Base-by-base conservation (phyloP, 2,113 vertebrate species). In the Ophthalmolycus amberensis region DNA sequence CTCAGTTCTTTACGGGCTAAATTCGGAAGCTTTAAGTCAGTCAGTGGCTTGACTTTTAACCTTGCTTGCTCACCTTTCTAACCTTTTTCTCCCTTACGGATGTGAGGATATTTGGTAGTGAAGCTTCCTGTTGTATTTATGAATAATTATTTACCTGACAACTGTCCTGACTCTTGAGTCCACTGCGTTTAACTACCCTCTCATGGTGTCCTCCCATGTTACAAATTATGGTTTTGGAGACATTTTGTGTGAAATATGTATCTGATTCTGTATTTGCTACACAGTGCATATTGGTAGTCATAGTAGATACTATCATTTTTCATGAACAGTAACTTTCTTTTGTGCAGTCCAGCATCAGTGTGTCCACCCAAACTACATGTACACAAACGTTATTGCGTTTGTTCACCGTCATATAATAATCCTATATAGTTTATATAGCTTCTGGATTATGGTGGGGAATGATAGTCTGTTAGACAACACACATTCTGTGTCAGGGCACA, bases 1-100 rank as follows among this genome's bases (percentile, higher is more conserved):
- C 65, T 52, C 18, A 20, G 69, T 70, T 76, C 77, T 69, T 78
- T 54, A 34, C 72, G 56, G 70, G 71, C 78, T 90, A 89, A 91
- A 87, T 85, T 86, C 73, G 88, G 88, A 70, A 77, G 76, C 88
- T 89, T 91, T 88, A 76, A 86, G 77, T 79, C 85, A 90, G 65
- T 81, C 42, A 1, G 48, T 18, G 46, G 74, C 42, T 90, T 86
- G 63, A 89, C 77, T 69, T 84, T 52, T 77, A 74, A 77, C 84
- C 80, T 87, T 27, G 4, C 74, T 78, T 48, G 34, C 72, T 71
- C 65, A 82, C 67, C 63, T 72, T 60, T 1, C 75, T 68, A 50
- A 77, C 22, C 32, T 70, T 22, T 56, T 67, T 63, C 8, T 75
- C 29, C 20, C 0, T 46, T 27, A 44, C 6, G 2, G 37, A 27